Base-by-base conservation (phyloP, 1,140 invertebrate genomes). In the Drosophila virilis region DNA sequence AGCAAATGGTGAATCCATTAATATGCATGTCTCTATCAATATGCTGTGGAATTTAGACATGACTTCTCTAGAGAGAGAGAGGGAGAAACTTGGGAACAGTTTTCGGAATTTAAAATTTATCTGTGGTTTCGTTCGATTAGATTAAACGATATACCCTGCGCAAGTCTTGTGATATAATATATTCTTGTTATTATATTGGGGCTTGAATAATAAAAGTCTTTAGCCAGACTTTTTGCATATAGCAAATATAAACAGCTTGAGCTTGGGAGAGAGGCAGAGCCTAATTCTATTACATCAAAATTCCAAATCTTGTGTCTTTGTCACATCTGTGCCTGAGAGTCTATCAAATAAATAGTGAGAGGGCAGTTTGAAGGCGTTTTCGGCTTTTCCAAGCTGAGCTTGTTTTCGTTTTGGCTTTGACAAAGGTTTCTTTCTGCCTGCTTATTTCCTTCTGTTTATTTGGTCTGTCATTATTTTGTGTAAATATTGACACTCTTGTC, bases 401-500 rank as follows among this genome's bases (percentile, higher is more conserved):
- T 8, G 13, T 17, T 9, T 12, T 48, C 42, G 33, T 6, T 42
- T 33, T 64, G 60, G 28, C 43, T 54, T 22, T 48, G 10, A 12
- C 42, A 13, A 42, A 51, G n/a, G 37, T 33, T 70, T 70, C 78
- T 55, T 58, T 76, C 70, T 73, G 8, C 37, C 51, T 28, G 10
- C 35, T 35, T 15, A n/a, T 15, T 52, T 13, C 6, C 17, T 69
- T 70, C 48, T 79, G 84, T 88, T 86, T 82, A 86, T 85, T 85
- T 85, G 82, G 74, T 77, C 73, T 70, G 79, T 86, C 79, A 88
- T 88, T 88, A 80, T 88, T 80, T 89, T 83, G 84, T 75, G 66
- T 81, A 88, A 88, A 89, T 88, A 88, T 88, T 88, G 72, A 89
- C 83, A 77, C 84, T 83, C 84, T 88, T 80, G 83, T 88, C 84